Evolutionary conservation across 1,140 invertebrate species (phyloP).

Genomic region (Limonius californicus): DNA sequence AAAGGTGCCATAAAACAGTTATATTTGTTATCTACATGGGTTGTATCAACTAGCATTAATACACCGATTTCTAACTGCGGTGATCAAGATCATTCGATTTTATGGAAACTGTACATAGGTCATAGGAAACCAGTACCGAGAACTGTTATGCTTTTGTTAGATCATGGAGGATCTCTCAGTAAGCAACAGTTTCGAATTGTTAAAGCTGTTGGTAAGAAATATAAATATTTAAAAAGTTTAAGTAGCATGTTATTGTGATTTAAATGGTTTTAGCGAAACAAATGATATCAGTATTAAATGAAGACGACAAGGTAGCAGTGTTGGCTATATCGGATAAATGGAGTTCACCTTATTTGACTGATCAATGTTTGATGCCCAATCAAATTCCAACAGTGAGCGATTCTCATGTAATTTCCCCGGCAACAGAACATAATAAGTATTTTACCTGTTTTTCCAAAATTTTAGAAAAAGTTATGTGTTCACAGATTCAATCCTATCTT

Average conservation of each 20-base stretch:
- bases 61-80: conserved; percentile 36
- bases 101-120: conserved; percentile 49
- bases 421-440: conserved; percentile 43
- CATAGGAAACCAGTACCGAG: conserved; percentile 49
- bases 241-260: too few relatives aligned
- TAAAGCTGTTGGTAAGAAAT: conserved; percentile 52
- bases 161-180: conserved; percentile 62
- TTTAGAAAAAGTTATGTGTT: too few relatives aligned
- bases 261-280: conserved; percentile 47
- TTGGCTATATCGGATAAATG: conserved; percentile 52
- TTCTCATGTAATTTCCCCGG: conserved; percentile 28
- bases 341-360: conserved; percentile 30
- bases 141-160: conserved; percentile 59
- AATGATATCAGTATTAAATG: conserved; percentile 46
- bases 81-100: conserved; percentile 46
- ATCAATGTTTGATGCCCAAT: conserved; percentile 32
- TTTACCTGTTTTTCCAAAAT: too few relatives aligned
- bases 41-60: conserved; percentile 39
- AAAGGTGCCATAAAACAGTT: conserved; percentile 46
- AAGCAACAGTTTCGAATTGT: conserved; percentile 55
- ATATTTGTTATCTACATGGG: conserved; percentile 49
- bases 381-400: conserved; percentile 25
- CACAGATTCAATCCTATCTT: too few relatives aligned
- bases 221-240: too few relatives aligned
- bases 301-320: conserved; percentile 55